phyloP scores from a whole-genome alignment of 2,888 invertebrate species.

The Penaeus monodon region DNA sequence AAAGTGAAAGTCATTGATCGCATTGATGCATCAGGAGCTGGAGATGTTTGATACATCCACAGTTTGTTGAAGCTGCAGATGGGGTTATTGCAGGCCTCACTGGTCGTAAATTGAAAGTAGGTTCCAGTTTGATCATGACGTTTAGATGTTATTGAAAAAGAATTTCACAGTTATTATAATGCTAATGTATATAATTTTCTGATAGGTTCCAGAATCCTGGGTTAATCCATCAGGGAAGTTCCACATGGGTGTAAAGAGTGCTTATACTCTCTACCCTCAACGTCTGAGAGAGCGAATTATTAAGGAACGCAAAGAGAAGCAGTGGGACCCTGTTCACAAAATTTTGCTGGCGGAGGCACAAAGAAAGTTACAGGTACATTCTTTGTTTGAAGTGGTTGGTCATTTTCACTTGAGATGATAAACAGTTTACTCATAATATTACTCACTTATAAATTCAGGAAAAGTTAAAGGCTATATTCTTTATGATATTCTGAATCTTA shows the following conservation, averaged over 20 bases:
- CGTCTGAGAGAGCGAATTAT: constrained; percentile 85
- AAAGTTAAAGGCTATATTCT: too few relatives aligned
- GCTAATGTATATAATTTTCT: constrained; percentile 56
- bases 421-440: too few relatives aligned
- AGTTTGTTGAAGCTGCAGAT: constrained; percentile 78
- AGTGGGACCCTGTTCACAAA: constrained; percentile 89
- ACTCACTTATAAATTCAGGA: too few relatives aligned
- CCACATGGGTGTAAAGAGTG: constrained; percentile 88
- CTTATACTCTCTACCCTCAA: constrained; percentile 88
- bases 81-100: constrained; percentile 83
- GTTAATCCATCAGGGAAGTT: constrained; percentile 86
- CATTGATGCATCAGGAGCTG: constrained; percentile 95
- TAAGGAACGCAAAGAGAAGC: constrained; percentile 82
- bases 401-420: too few relatives aligned
- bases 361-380: constrained; percentile 76
- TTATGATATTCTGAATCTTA: too few relatives aligned
- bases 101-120: constrained; percentile 88
- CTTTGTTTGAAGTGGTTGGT: too few relatives aligned
- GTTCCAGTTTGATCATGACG: too few relatives aligned
- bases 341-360: constrained; percentile 82
- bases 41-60: constrained; percentile 94
- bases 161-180: too few relatives aligned
- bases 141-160: too few relatives aligned
- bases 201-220: constrained; percentile 85
- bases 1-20: constrained; percentile 93